Evolutionary conservation across 2,797 vertebrate species (phyloP).

Genomic region (Leptodactylus fallax): DNA sequence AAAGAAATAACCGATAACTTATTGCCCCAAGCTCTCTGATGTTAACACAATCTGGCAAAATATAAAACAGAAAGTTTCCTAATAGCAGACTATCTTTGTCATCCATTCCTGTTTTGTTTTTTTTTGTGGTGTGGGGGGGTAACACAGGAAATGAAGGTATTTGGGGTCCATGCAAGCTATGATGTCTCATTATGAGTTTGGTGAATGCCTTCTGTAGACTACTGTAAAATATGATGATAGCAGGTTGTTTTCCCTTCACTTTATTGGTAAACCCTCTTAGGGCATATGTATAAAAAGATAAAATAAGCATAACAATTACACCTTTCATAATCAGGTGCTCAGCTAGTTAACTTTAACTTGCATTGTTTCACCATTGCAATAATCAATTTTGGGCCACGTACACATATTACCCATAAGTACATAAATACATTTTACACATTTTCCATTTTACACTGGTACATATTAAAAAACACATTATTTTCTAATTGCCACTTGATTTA

Average conservation of each 20-base stretch:
- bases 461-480: constrained; percentile 18
- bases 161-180: background rate
- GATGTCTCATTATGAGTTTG: background rate
- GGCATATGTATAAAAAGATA: constrained; percentile 27
- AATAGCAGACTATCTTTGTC: background rate
- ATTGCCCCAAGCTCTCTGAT: too few relatives aligned
- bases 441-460: constrained; percentile 60
- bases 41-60: background rate
- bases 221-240: background rate
- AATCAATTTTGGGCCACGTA: constrained; percentile 22
- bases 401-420: constrained; percentile 20
- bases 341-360: background rate
- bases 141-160: background rate
- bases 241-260: constrained; percentile 21
- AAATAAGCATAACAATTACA: constrained; percentile 23
- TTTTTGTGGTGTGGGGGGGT: background rate
- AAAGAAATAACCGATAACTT: background rate
- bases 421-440: constrained; percentile 60
- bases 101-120: background rate
- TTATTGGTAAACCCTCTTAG: constrained; percentile 15
- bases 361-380: background rate
- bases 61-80: background rate
- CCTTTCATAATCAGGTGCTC: constrained; percentile 6
- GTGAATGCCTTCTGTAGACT: background rate
- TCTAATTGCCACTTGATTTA: constrained; percentile 64